Percentiles rank a stretch among this genome's conserved stretches.
phyloP scores from a whole-genome alignment of 2,888 invertebrate species.

The Schrankia costaestrigalis region DNA sequence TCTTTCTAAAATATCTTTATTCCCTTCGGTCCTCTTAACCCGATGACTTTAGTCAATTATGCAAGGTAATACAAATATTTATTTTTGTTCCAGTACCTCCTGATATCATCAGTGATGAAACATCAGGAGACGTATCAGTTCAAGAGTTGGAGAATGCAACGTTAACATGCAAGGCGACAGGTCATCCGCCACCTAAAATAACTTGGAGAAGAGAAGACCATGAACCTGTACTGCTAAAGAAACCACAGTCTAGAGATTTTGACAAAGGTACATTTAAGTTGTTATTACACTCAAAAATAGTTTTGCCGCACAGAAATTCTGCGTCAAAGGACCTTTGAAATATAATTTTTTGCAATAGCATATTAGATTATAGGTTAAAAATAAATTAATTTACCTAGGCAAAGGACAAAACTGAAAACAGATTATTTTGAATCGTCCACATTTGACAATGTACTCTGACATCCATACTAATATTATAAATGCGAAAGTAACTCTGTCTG shows the following conservation, averaged over 20 bases:
- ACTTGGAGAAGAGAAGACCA: constrained; percentile 91
- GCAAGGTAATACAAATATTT: constrained; percentile 1
- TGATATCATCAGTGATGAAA: constrained; percentile 88
- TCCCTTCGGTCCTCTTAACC: too few relatives aligned
- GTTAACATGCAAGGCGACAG: constrained; percentile 90
- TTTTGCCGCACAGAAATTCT: too few relatives aligned
- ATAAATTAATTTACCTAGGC: too few relatives aligned
- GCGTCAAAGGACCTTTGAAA: too few relatives aligned
- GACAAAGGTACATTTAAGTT: constrained; percentile 57
- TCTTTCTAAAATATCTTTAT: too few relatives aligned
- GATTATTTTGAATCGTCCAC: too few relatives aligned
- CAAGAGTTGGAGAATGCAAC: constrained; percentile 92
- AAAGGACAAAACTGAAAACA: too few relatives aligned
- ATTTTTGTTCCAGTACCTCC: constrained; percentile 83
- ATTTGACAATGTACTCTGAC: not conserved
- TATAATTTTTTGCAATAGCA: too few relatives aligned
- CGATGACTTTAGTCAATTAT: too few relatives aligned
- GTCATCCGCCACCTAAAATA: constrained; percentile 89
- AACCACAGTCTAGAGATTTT: constrained; percentile 69
- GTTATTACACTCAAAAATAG: not conserved
- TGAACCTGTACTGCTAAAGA: constrained; percentile 81
- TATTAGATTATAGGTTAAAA: too few relatives aligned
- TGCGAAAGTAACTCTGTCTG: not conserved
- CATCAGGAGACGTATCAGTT: constrained; percentile 89
- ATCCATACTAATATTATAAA: not conserved